Evolutionary conservation across 2,113 vertebrate species (phyloP).

Genomic region (Acanthisitta chloris): DNA sequence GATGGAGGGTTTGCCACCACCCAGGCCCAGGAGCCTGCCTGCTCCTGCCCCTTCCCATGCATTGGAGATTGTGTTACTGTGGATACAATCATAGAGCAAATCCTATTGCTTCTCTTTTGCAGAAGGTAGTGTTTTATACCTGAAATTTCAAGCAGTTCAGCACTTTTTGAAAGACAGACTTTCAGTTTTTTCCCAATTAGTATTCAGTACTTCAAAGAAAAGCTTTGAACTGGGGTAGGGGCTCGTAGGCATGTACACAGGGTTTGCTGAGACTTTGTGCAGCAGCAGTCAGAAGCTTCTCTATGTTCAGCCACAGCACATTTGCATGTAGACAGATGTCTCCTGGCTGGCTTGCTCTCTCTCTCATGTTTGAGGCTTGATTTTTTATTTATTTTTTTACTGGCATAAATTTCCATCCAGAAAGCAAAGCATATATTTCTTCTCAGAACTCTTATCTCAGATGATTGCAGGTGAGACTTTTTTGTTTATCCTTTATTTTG

Average conservation of each 20-base stretch:
- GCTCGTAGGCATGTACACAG: rapidly evolving
- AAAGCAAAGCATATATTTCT: neutral
- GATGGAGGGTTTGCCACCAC: neutral
- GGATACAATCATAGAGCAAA: neutral
- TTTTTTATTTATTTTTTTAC: neutral
- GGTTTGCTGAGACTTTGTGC: neutral
- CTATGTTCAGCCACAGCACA: neutral
- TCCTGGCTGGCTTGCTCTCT: neutral
- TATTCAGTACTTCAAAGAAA: neutral
- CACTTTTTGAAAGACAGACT: neutral
- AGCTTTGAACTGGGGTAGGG: neutral
- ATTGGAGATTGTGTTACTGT: neutral
- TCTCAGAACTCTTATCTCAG: neutral
- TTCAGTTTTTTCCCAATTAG: neutral
- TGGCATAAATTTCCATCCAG: neutral
- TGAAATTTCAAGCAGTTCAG: neutral
- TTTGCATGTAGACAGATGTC: neutral
- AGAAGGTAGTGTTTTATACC: neutral
- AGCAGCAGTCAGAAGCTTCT: neutral
- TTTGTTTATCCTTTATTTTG: neutral
- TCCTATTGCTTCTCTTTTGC: neutral
- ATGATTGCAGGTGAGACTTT: neutral
- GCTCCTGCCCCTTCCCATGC: rapidly evolving
- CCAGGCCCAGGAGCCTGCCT: neutral
- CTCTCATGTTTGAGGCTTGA: neutral